Percentiles rank a stretch among this genome's conserved stretches.
These are phyloP conservation scores for Leptinotarsa texana DNA, from an alignment of 1,140 invertebrate species.

Conservation along the genomic window DNA sequence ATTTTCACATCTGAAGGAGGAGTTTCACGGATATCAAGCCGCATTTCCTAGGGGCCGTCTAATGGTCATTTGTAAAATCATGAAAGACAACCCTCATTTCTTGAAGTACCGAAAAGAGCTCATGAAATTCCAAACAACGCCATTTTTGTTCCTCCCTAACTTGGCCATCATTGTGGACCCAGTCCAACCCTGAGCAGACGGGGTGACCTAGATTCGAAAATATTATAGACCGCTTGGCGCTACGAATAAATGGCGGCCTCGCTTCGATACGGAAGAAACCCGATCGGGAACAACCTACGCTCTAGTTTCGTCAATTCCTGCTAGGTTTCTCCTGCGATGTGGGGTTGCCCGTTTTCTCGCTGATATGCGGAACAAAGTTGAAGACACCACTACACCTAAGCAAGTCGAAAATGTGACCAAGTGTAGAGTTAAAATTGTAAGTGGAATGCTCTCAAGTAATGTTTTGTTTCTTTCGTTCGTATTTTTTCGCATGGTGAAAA, in stretches of 20 bases:
- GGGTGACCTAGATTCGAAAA: neutral
- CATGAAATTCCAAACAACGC: too few relatives aligned
- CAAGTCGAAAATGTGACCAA: slow-evolving; percentile 2
- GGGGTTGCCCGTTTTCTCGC: neutral
- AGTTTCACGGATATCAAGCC: too few relatives aligned
- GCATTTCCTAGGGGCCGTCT: too few relatives aligned
- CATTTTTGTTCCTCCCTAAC: too few relatives aligned
- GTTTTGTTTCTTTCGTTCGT: too few relatives aligned
- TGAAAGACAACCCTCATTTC: too few relatives aligned
- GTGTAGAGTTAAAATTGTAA: neutral
- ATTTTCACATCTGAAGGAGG: too few relatives aligned
- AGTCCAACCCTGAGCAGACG: slow-evolving; percentile 4
- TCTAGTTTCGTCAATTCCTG: neutral
- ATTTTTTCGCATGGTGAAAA: too few relatives aligned
- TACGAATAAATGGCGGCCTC: neutral
- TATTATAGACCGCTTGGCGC: slow-evolving; percentile 7
- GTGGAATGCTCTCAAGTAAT: neutral
- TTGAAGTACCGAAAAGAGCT: too few relatives aligned
- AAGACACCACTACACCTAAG: neutral
- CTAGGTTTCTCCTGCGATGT: neutral
- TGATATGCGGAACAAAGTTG: neutral
- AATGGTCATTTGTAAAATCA: too few relatives aligned
- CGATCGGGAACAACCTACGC: neutral
- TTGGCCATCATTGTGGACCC: neutral
- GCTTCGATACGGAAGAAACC: neutral